Evolutionary conservation across 2,113 vertebrate species (phyloP), one percentile per base, ranked within the genome.

Genomic region (Rhipidura dahli): DNA sequence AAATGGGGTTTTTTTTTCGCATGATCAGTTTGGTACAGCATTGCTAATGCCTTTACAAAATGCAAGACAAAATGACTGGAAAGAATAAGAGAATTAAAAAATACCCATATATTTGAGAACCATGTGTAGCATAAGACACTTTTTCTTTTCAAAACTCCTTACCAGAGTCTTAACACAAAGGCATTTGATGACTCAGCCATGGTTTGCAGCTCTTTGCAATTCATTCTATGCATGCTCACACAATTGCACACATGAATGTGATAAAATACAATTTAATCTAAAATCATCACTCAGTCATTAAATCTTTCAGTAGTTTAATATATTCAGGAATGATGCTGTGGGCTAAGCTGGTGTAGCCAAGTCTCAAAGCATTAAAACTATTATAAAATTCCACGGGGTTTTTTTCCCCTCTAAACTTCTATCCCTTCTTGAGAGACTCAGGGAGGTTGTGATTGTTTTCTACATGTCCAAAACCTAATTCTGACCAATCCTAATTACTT

Each of bases 321-420:
- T 96, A 97, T 96, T 97, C 94, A 95, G 94, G 93, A 96, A 97
- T 96, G 54, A 94, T 85, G 93, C 93, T 95, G 82, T 94, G 68
- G 92, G 96, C 93, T 94, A 97, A 88, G 33, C 8, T 33, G 31
- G 9, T 63, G 33, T 19, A 93, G 89, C 93, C 91, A 96, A 96
- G 60, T 51, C 49, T 83, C 27, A 94, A 89, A 91, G 68, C 59
- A 86, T 66, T 86, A 85, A 77, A 96, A 85, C 75, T 81, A 91
- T 83, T 96, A 88, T 59, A 91, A 96, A 89, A 96, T 95, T 96
- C 91, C 90, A 44, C 4, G 7, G 6, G 15, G 1, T 45, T 85
- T 77, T 95, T 93, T 94, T 50, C 6, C 23, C 56, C 8, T n/a
- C 24, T 70, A 20, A 87, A 59, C 47, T 82, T 45, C 51, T 39